Percentiles rank a stretch among this genome's conserved stretches.
These are phyloP conservation scores for Dendrolimus punctatus DNA, from an alignment of 1,140 invertebrate species.

Conservation along the genomic window DNA sequence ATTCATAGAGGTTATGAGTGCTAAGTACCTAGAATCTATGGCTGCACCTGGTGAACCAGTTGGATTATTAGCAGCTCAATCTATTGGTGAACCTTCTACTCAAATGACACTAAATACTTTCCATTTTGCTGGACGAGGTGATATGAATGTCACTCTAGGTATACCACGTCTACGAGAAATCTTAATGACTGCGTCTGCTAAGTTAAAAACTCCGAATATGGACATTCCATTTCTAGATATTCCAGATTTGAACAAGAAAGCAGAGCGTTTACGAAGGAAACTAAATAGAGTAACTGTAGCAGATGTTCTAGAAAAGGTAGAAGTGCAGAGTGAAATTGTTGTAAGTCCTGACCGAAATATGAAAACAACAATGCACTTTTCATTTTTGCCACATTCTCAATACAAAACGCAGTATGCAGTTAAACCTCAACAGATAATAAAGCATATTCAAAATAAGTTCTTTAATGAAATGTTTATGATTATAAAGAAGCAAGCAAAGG, in stretches of 20 bases:
- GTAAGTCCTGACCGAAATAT: slow-evolving; percentile 71
- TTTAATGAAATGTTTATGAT: slow-evolving; percentile 75
- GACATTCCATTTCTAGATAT: slow-evolving; percentile 87
- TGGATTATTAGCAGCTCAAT: slow-evolving; percentile 95
- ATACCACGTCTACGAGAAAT: slow-evolving; percentile 98
- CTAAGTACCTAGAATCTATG: slow-evolving; percentile 84
- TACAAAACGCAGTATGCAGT: slow-evolving; percentile 83
- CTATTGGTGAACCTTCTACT: slow-evolving; percentile 98
- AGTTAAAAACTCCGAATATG: slow-evolving; percentile 97
- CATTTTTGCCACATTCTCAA: slow-evolving; percentile 80
- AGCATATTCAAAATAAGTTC: slow-evolving; percentile 78
- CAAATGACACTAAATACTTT: slow-evolving; percentile 99
- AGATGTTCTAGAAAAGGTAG: slow-evolving; percentile 85
- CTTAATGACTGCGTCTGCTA: slow-evolving; percentile 93
- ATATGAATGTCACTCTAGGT: slow-evolving; percentile 99
- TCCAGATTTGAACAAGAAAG: slow-evolving; percentile 72
- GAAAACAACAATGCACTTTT: slow-evolving; percentile 76
- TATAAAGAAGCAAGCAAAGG: slow-evolving; percentile 69
- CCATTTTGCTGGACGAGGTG: slow-evolving; percentile 99
- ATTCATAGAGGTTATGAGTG: slow-evolving; percentile 81
- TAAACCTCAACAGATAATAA: slow-evolving; percentile 79
- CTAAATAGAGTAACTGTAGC: slow-evolving; percentile 84
- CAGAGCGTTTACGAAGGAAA: slow-evolving; percentile 79
- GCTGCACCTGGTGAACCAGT: slow-evolving; percentile 96
- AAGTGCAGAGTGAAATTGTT: slow-evolving; percentile 76